Percentiles rank a stretch among this genome's conserved stretches.
These are phyloP conservation scores for Cerastoderma edule DNA, from an alignment of 2,888 invertebrate species.

Conservation along the genomic window DNA sequence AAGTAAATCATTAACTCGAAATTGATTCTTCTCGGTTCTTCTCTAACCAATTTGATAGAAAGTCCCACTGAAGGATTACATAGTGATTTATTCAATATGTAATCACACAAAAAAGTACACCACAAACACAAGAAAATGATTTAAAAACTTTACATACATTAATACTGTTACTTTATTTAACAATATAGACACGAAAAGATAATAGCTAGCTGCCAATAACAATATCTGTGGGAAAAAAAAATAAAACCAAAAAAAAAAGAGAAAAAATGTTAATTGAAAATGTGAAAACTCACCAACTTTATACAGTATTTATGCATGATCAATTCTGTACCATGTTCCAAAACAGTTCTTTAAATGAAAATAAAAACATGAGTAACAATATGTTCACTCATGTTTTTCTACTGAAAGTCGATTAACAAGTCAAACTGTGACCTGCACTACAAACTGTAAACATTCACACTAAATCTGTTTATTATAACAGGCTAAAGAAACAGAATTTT, in stretches of 20 bases:
- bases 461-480: too few species aligned
- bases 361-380: too few species aligned
- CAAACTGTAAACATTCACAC: too few species aligned
- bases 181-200: slow-evolving; percentile 40
- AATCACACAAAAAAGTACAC: not conserved
- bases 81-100: not conserved
- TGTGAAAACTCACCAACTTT: not conserved
- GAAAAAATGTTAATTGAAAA: slow-evolving; percentile 14
- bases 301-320: not conserved
- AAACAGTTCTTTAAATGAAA: too few species aligned
- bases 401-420: too few species aligned
- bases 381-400: too few species aligned
- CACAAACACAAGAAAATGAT: not conserved
- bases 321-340: too few species aligned
- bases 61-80: not conserved
- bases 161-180: slow-evolving; percentile 47
- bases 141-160: slow-evolving; percentile 28
- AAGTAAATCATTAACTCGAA: not conserved
- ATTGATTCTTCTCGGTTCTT: not conserved
- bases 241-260: slow-evolving; percentile 5
- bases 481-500: too few species aligned
- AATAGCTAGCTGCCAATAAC: slow-evolving; percentile 49
- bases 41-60: not conserved
- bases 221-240: slow-evolving; percentile 32
- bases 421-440: too few species aligned